These are phyloP conservation scores for Hemicordylus capensis DNA, from an alignment of 2,113 vertebrate genomes.

Conservation along the genomic window DNA sequence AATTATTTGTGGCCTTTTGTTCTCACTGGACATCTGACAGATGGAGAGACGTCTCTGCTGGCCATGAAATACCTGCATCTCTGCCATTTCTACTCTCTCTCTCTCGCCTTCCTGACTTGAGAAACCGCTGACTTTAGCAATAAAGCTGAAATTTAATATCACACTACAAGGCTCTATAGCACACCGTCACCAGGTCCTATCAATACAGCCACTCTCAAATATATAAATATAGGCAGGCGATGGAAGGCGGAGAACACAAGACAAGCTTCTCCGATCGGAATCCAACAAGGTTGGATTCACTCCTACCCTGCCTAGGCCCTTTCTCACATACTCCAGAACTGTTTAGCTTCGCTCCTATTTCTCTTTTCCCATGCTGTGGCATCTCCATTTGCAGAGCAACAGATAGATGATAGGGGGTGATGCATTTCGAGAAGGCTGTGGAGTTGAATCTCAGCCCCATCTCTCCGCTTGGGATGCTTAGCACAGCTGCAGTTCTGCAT, in stretches of 20 bases:
- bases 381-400: slow-evolving; percentile 16
- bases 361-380: slow-evolving; percentile 14
- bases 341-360: not conserved
- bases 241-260: slow-evolving; percentile 28
- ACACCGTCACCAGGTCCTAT: slow-evolving; percentile 35
- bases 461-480: not conserved
- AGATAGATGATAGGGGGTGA: not conserved
- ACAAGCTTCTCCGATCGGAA: slow-evolving; percentile 54
- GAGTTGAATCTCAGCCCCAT: slow-evolving; percentile 30
- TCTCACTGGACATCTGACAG: slow-evolving; percentile 20
- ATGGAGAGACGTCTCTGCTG: slow-evolving; percentile 17
- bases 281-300: slow-evolving; percentile 48
- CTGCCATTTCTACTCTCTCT: not conserved
- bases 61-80: not conserved
- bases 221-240: slow-evolving; percentile 47
- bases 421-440: fast-evolving
- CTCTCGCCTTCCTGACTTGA: slow-evolving; percentile 41
- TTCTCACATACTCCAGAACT: slow-evolving; percentile 30
- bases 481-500: slow-evolving; percentile 18
- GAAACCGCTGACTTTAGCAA: slow-evolving; percentile 60
- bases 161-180: slow-evolving; percentile 42
- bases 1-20: slow-evolving; percentile 1
- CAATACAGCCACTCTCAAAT: slow-evolving; percentile 41
- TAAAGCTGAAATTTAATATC: slow-evolving; percentile 57
- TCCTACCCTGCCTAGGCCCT: not conserved